A percentile compares a stretch with the other conserved stretches of the same genome.
Conservation (phyloP, 2,113 vertebrate genomes). For the Uria lomvia region DNA sequence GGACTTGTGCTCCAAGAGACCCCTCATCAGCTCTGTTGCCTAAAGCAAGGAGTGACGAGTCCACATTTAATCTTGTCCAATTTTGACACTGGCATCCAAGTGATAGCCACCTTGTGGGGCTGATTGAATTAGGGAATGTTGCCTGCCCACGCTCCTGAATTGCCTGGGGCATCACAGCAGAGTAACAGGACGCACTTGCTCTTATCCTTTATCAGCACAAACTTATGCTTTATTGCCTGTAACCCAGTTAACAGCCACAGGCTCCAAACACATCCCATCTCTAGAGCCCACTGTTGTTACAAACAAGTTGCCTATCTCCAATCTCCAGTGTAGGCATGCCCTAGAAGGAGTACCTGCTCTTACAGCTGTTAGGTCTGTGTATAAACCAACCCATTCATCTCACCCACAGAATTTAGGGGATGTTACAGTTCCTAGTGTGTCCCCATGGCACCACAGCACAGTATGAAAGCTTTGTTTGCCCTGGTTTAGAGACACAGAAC, state of each 20-base stretch:
- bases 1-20: no score
- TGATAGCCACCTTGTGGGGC: background rate
- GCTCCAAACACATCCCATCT: background rate
- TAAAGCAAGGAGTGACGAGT: background rate
- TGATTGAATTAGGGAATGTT: background rate
- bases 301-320: background rate
- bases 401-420: background rate
- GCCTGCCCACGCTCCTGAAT: background rate
- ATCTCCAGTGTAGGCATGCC: background rate
- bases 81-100: background rate
- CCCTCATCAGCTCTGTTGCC: no score
- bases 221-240: background rate
- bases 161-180: background rate
- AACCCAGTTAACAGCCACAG: background rate
- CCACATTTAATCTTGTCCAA: background rate
- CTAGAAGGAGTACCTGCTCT: background rate
- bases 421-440: background rate
- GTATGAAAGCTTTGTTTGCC: background rate
- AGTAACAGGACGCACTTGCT: background rate
- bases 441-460: background rate
- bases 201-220: background rate
- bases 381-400: background rate
- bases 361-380: background rate
- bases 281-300: background rate
- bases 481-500: background rate